Evolutionary conservation across 2,113 vertebrate genomes (phyloP), one percentile per base, ranked within the genome.

Genomic region (Saguinus imperator): DNA sequence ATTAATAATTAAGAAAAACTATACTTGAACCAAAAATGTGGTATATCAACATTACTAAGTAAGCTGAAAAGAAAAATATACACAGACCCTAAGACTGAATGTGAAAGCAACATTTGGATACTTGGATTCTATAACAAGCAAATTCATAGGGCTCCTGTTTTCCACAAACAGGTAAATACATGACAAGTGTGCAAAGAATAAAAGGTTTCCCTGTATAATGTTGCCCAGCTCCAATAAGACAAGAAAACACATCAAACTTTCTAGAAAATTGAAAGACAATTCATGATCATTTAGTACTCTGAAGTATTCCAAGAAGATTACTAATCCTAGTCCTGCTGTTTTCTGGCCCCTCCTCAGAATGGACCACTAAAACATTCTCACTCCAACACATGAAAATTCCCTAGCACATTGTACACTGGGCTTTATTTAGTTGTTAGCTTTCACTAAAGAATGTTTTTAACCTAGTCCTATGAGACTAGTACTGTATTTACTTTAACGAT

Each of bases 1-100:
- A 14, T 82, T 95, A 84, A 84, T 90, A 84, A 35, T 91, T 96
- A 93, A 89, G 57, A 84, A 86, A 81, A 81, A 89, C 66, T 57
- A 79, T 58, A 43, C 58, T 75, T 92, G 43, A 89, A 70, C 27
- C 18, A 80, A 89, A n/a, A 88, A 73, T 73, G 32, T 83, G 32
- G 45, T 52, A 75, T 55, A 48, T 37, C 43, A 88, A 72, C 43
- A n/a, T 80, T 81, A 48, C 18, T 61, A 68, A 81, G 58, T 25
- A 89, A 87, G 37, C 50, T 58, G 13, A 58, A 32, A 83, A 83
- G 48, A 45, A 82, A 96, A 86, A 16, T 10, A 88, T 17, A 70
- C 72, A 91, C 27, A 93, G 93, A 89, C 66, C 40, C 14, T 29
- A 96, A 37, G 14, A 48, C 52, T 66, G 9, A 87, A 43, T 35